Conservation (phyloP, 2,888 invertebrate genomes). For the Girardia tigrina region DNA sequence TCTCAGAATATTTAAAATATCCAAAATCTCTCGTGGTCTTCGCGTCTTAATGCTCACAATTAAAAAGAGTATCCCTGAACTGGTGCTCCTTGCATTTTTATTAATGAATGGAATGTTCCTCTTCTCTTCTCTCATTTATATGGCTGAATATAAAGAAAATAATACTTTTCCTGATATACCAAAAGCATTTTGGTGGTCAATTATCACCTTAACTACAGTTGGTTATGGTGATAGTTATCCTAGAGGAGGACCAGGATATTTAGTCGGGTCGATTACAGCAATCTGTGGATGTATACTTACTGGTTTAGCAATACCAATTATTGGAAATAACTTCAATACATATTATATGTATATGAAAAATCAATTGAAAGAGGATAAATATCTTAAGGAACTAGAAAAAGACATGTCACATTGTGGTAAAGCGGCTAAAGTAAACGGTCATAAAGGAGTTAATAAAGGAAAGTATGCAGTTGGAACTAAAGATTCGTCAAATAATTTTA, state of each 20-base stretch:
- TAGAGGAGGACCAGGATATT: slow-evolving; percentile 35
- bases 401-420: slow-evolving; percentile 25
- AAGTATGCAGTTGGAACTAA: neutral
- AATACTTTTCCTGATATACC: slow-evolving; percentile 38
- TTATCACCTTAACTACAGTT: slow-evolving; percentile 37
- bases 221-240: slow-evolving; percentile 37
- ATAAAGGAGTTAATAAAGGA: neutral
- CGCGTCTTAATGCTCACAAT: slow-evolving; percentile 46
- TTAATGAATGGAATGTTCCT: slow-evolving; percentile 46
- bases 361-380: slow-evolving; percentile 37
- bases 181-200: slow-evolving; percentile 37
- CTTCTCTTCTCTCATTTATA: slow-evolving; percentile 46
- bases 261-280: slow-evolving; percentile 36
- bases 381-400: slow-evolving; percentile 36
- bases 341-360: slow-evolving; percentile 38
- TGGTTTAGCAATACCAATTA: slow-evolving; percentile 37
- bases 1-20: slow-evolving; percentile 36
- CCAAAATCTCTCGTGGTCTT: slow-evolving; percentile 42
- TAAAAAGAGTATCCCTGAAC: slow-evolving; percentile 46
- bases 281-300: slow-evolving; percentile 37
- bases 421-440: neutral
- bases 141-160: slow-evolving; percentile 41
- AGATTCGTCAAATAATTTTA: neutral
- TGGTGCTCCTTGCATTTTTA: slow-evolving; percentile 46
- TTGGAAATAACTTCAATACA: slow-evolving; percentile 38